Percentiles rank a stretch among this genome's conserved stretches.
These are phyloP conservation scores for Mormyrops attenuatus DNA, from an alignment of 2,797 vertebrate species.

Conservation along the genomic window DNA sequence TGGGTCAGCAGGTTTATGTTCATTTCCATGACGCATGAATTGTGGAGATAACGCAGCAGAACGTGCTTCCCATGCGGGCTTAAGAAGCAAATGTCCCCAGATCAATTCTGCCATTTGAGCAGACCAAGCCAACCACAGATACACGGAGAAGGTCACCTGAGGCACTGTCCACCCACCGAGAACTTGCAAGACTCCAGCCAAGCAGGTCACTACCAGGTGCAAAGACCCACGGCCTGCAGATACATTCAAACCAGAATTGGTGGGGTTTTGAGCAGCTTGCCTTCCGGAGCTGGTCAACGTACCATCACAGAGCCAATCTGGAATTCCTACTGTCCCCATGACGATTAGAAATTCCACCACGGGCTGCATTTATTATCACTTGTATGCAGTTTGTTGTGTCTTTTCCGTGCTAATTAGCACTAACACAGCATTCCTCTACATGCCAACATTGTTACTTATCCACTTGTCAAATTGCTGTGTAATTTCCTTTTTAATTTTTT, in stretches of 20 bases:
- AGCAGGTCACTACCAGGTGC: not conserved
- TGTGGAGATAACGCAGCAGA: not conserved
- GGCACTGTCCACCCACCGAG: not conserved
- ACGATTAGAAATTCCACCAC: not conserved
- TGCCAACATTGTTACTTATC: conserved; percentile 9
- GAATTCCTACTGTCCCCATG: not conserved
- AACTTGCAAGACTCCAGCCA: not conserved
- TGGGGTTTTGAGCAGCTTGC: not conserved
- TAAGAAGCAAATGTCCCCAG: not conserved
- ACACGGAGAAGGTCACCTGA: not conserved
- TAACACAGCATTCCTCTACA: not conserved
- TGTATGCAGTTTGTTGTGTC: not conserved
- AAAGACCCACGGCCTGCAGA: not conserved
- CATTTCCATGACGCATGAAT: conserved; percentile 18
- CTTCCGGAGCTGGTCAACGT: not conserved
- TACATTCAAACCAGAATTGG: not conserved
- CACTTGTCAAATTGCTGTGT: not conserved
- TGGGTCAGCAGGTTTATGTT: not conserved
- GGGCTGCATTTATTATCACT: not conserved
- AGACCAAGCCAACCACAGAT: not conserved
- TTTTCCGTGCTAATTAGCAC: not conserved
- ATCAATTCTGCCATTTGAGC: not conserved
- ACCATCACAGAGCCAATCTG: not conserved
- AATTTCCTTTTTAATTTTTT: not conserved
- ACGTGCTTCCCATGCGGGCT: not conserved